Percentiles rank a stretch among this genome's conserved stretches.
Evolutionary conservation across 2,888 invertebrate genomes (phyloP).

Genomic region (Amphipoea lucens): DNA sequence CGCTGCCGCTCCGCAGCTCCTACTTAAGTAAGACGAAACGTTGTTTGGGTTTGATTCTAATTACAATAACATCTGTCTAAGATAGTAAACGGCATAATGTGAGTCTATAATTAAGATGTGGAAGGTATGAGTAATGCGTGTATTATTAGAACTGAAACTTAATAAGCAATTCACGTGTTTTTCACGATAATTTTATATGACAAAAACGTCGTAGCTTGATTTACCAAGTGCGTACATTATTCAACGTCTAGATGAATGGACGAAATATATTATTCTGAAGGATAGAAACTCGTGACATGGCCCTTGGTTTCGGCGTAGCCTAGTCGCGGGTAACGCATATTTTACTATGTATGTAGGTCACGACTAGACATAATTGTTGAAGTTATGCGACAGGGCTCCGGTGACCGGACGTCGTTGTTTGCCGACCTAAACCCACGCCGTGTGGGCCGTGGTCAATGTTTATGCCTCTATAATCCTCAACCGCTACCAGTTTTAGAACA

Average conservation of each 20-base stretch:
- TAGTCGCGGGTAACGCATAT: constrained; percentile 62
- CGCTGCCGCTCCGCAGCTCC: constrained; percentile 63
- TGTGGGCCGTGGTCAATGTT: constrained; percentile 74
- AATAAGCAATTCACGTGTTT: constrained; percentile 6
- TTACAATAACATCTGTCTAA: constrained; percentile 53
- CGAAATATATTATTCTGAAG: constrained; percentile 15
- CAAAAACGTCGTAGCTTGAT: neutral
- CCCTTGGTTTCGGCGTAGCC: constrained; percentile 58
- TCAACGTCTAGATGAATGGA: constrained; percentile 24
- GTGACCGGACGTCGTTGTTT: constrained; percentile 87
- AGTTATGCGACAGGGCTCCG: constrained; percentile 75
- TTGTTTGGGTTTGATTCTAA: constrained; percentile 54
- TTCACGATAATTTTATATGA: neutral
- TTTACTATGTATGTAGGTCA: constrained; percentile 70
- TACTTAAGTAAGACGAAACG: constrained; percentile 50
- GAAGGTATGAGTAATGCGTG: constrained; percentile 25
- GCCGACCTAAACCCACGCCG: constrained; percentile 82
- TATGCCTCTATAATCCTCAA: constrained; percentile 53
- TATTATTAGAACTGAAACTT: constrained; percentile 27
- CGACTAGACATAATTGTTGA: constrained; percentile 71
- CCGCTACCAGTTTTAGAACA: constrained; percentile 56
- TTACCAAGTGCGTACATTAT: constrained; percentile 9
- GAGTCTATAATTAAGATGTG: constrained; percentile 48
- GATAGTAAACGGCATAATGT: constrained; percentile 35
- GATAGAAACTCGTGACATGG: constrained; percentile 54